Evolutionary conservation across 1,140 invertebrate species (phyloP).

Genomic region (Hycleus phaleratus): DNA sequence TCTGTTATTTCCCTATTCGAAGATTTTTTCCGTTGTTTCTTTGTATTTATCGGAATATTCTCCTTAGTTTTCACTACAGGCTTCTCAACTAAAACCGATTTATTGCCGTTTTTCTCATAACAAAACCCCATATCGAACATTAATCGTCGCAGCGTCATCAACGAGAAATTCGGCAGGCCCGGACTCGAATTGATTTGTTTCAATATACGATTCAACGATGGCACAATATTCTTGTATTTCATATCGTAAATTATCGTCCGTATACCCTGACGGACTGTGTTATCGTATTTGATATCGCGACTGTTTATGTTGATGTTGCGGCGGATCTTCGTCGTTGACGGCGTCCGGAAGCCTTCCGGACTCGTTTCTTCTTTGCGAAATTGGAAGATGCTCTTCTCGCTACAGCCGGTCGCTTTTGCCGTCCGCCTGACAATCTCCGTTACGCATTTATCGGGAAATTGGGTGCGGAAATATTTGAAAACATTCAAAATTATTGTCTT

Average conservation of each 20-base stretch:
- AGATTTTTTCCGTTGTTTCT: no score
- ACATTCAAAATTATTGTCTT: slow-evolving; percentile 38
- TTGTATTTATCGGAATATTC: no score
- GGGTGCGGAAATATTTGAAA: slow-evolving; percentile 34
- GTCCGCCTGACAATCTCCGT: slow-evolving; percentile 34
- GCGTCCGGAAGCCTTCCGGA: slow-evolving; percentile 34
- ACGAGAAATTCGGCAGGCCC: slow-evolving; percentile 33
- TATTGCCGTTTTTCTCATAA: slow-evolving; percentile 36
- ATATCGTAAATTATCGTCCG: slow-evolving; percentile 34
- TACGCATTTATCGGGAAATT: slow-evolving; percentile 33
- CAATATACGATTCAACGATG: slow-evolving; percentile 34
- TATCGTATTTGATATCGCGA: slow-evolving; percentile 35
- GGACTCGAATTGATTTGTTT: slow-evolving; percentile 29
- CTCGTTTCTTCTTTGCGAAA: slow-evolving; percentile 37
- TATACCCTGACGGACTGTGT: slow-evolving; percentile 28
- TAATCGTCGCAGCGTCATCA: slow-evolving; percentile 35
- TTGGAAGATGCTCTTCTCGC: slow-evolving; percentile 37
- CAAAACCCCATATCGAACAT: slow-evolving; percentile 37
- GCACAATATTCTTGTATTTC: slow-evolving; percentile 30
- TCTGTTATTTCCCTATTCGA: no score
- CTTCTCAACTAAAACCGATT: slow-evolving; percentile 33
- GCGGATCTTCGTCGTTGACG: slow-evolving; percentile 33
- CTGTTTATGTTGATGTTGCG: slow-evolving; percentile 37
- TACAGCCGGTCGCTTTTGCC: slow-evolving; percentile 35
- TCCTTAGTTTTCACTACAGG: background rate